These are phyloP conservation scores for Picathartes gymnocephalus DNA, from an alignment of 2,113 vertebrate species.

Conservation along the genomic window DNA sequence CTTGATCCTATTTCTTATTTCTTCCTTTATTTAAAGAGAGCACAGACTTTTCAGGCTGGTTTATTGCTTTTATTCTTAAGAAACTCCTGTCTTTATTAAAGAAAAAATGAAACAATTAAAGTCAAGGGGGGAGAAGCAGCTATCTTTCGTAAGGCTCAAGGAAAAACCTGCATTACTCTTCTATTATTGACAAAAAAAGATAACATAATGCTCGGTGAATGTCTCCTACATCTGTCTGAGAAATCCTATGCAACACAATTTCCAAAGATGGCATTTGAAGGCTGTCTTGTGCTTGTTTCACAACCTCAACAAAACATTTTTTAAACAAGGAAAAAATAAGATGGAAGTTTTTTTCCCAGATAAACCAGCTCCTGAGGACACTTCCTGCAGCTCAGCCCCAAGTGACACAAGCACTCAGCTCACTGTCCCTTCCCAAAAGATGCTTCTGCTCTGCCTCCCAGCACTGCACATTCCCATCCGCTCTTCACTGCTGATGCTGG, in stretches of 20 bases:
- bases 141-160: neutral
- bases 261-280: neutral
- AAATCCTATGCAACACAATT: neutral
- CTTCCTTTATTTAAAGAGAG: neutral
- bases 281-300: neutral
- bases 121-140: neutral
- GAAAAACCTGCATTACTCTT: neutral
- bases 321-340: neutral
- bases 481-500: neutral
- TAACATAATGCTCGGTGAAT: neutral
- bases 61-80: neutral
- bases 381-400: neutral
- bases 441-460: neutral
- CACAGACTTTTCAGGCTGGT: neutral
- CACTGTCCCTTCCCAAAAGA: neutral
- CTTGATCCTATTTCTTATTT: neutral
- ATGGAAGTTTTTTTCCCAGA: neutral
- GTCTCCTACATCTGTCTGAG: neutral
- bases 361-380: neutral
- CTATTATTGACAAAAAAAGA: neutral
- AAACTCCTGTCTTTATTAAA: neutral
- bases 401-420: neutral
- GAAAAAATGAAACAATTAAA: neutral
- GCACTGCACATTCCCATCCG: rapidly evolving
- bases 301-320: neutral